Base-by-base conservation (phyloP, 2,797 vertebrate species). In the Spondyliosoma cantharus region DNA sequence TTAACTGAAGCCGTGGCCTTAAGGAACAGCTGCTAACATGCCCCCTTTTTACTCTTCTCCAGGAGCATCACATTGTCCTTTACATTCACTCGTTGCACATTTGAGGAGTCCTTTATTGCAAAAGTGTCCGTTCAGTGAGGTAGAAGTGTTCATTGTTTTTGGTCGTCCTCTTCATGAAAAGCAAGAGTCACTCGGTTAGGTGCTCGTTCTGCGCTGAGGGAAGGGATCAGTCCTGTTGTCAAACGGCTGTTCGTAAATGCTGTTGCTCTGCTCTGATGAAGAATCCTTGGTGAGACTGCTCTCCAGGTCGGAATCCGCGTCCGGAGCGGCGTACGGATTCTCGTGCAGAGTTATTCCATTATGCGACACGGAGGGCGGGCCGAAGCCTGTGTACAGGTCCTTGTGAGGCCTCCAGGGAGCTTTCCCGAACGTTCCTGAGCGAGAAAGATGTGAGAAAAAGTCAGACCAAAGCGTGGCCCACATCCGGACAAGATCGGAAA, bases 401-500 rank as follows among this genome's bases (percentile, higher is more conserved):
- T 93, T 91, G 53, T 93, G 95, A 45, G 96, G 91, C 84, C 93
- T 96, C 97, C 96, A 97, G 49, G 96, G 92, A 74, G 96, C 91
- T 84, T 99, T 99, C 68, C 97, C 98, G 92, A 99, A 99, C 1
- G 98, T 99, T 74, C 97, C 98, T 99, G 89, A 46, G 8, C 3
- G 5, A 78, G 9, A 78, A 67, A 67, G 0, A 11, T 12, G 11
- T 1, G 4, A 27, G 29, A 42, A 49, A 1, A 54, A 12, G 27
- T 88, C 11, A 81, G 61, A 25, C 3, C 1, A 29, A 14, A 17
- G 2, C 3, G 17, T 1, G 2, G 7, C 43, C 5, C 54, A 46
- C 14, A 54, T 5, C 5, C 0, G 0, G 0, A 6, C 19, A n/a
- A 5, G 24, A 19, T 64, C 0, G 0, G 19, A 46, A 68, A 64